Conservation (phyloP, 2,797 vertebrate genomes). For the Uromys caudimaculatus region DNA sequence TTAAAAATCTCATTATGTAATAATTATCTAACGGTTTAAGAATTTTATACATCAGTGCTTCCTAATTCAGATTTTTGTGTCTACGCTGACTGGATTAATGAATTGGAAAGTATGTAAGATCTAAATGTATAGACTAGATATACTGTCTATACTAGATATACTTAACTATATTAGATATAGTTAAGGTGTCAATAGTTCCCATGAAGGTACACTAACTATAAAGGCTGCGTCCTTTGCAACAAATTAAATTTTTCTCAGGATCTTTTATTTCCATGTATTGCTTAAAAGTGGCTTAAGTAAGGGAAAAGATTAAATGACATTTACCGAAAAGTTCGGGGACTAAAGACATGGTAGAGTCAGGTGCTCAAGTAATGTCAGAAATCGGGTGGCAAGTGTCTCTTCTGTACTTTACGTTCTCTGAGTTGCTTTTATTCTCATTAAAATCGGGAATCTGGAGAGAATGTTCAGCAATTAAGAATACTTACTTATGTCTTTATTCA, state of each 20-base stretch:
- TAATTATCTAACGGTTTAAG: not conserved
- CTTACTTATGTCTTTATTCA: not conserved
- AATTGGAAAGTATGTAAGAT: not conserved
- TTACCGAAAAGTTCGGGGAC: not conserved
- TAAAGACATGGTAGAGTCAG: not conserved
- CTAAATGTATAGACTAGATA: not conserved
- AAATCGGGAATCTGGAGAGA: not conserved
- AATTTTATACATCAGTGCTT: not conserved
- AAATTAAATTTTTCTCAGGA: not conserved
- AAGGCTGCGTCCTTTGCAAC: not conserved
- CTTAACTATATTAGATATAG: no score
- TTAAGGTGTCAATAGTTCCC: not conserved
- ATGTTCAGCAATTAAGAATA: not conserved
- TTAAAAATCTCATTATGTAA: not conserved
- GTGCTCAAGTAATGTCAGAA: not conserved
- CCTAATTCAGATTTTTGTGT: not conserved
- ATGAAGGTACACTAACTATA: not conserved
- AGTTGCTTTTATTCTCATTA: not conserved
- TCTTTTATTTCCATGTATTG: not conserved
- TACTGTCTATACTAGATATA: not conserved
- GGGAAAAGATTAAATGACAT: not conserved
- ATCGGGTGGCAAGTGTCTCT: not conserved
- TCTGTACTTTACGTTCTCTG: not conserved
- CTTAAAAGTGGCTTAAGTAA: not conserved
- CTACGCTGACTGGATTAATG: not conserved